These are phyloP conservation scores for Eidolon dupreanum DNA, from an alignment of 2,797 vertebrate species.

Conservation along the genomic window DNA sequence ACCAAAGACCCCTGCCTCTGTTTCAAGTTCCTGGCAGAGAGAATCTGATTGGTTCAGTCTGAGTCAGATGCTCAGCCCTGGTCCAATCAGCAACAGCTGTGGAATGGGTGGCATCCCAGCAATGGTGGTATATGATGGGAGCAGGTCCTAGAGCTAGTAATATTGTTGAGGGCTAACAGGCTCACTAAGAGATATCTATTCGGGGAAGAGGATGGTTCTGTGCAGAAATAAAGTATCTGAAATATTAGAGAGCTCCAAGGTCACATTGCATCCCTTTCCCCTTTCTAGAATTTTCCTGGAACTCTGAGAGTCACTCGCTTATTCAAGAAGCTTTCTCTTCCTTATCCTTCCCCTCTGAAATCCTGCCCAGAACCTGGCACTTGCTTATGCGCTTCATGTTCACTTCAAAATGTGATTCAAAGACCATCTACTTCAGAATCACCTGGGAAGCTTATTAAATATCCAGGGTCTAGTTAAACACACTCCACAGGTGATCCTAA, in stretches of 20 bases:
- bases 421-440: background rate
- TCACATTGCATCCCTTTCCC: background rate
- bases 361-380: background rate
- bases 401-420: background rate
- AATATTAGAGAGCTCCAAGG: background rate
- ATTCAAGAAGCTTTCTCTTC: background rate
- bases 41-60: background rate
- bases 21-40: background rate
- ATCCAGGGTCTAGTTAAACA: background rate
- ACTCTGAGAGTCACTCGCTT: background rate
- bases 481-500: background rate
- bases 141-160: background rate
- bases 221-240: background rate
- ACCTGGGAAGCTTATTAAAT: background rate
- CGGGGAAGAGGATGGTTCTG: background rate
- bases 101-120: background rate
- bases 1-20: background rate
- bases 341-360: background rate
- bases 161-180: background rate
- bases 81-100: background rate
- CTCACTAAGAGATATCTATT: background rate
- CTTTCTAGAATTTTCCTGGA: slow-evolving; percentile 40
- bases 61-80: background rate
- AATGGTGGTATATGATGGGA: background rate
- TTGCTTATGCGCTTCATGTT: background rate